Evolutionary conservation across 2,113 vertebrate species (phyloP), one percentile per base, ranked within the genome.

Genomic region (Melanerpes formicivorus): DNA sequence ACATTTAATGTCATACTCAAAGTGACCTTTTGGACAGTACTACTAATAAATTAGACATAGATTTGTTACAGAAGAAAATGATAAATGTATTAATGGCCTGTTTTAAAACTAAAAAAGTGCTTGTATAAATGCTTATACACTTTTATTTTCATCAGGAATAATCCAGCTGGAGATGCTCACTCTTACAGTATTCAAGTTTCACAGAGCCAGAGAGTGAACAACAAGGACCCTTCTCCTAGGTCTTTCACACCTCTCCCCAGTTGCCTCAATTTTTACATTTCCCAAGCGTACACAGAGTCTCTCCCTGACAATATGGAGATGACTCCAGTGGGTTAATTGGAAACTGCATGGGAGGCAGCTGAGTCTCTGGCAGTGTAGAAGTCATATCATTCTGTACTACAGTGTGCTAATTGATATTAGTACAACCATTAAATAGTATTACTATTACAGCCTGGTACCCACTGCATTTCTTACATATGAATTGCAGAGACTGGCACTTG

Each of bases 401-500:
- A 66, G 23, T 58, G 72, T 55, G 48, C 48, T 92, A 54, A 10
- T 87, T 92, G 75, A 90, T 90, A 84, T 82, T 90, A 87, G 92
- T 85, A 58, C 48, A 80, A 63, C 26, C 76, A 85, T 87, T 89
- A 80, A 87, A 84, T 73, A 89, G 63, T n/a, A 66, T 52, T 67
- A 71, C 17, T 63, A 55, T 63, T 75, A n/a, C 18, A 81, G 40
- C 1, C 1, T 44, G 18, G 22, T 72, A 90, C 22, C 27, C 54
- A 14, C 42, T 44, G 71, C 58, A 69, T 76, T 88, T 90, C 73
- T 87, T 90, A 74, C 30, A 46, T 58, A 84, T 73, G 93, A 91
- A 76, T 83, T 88, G 90, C 62, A 59, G 62, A 93, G 55, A 40
- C 40, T 88, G 62, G 64, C 46, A 14, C 34, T 67, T 90, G 62